A percentile compares a stretch with the other conserved stretches of the same genome.
phyloP scores from a whole-genome alignment of 1,140 invertebrate species.

The Drosophila busckii region DNA sequence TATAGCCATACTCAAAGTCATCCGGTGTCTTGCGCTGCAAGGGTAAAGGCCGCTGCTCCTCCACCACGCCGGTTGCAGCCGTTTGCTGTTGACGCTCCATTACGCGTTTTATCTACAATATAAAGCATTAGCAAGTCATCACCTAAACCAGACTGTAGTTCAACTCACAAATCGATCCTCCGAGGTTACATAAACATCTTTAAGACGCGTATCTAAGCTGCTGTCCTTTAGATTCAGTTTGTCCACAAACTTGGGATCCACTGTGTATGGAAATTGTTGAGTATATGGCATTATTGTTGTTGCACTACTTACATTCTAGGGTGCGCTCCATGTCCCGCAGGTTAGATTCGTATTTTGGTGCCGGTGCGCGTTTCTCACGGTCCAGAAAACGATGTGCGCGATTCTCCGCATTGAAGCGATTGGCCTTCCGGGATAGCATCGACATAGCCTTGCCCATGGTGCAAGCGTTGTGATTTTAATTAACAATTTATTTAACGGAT shows the following conservation, averaged over 20 bases:
- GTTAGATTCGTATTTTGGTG: conserved; percentile 82
- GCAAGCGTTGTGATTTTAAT: conserved; percentile 6
- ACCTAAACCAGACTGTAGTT: background rate
- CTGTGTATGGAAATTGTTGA: conserved; percentile 78
- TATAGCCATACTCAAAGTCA: conserved; percentile 81
- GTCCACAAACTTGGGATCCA: conserved; percentile 82
- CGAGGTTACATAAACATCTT: conserved; percentile 85
- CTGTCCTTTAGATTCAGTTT: conserved; percentile 82
- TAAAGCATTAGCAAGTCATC: background rate
- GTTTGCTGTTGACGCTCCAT: conserved; percentile 54
- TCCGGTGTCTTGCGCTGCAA: conserved; percentile 65
- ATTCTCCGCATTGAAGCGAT: conserved; percentile 85
- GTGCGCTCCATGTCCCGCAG: conserved; percentile 82
- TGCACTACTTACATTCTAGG: conserved; percentile 80
- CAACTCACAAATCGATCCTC: conserved; percentile 78
- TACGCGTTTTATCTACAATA: conserved; percentile 43
- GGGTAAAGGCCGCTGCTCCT: conserved; percentile 47
- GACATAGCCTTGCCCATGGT: conserved; percentile 82
- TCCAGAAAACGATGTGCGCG: conserved; percentile 84
- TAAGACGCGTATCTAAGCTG: conserved; percentile 82
- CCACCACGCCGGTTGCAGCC: conserved; percentile 18
- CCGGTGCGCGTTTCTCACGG: conserved; percentile 83
- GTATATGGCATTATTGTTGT: too few species aligned
- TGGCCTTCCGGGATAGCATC: conserved; percentile 79
- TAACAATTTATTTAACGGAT: conserved; percentile 4